Base-by-base conservation (phyloP, 2,888 invertebrate genomes). In the Meteorus cinctellus region DNA sequence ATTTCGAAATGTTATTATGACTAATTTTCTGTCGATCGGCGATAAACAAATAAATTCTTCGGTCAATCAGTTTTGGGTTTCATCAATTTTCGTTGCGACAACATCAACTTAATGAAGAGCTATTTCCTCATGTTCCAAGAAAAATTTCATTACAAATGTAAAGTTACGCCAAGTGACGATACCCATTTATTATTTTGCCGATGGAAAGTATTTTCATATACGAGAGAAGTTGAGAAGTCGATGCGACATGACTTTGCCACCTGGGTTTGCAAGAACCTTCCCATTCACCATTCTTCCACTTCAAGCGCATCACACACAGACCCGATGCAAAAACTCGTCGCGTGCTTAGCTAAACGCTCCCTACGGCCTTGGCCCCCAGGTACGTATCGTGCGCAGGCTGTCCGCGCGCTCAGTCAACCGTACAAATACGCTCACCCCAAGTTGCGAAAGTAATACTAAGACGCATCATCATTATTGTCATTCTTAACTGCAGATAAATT, bases 341-440 rank as follows among this genome's bases (percentile, higher is more conserved):
- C 87, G 86, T 86, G 86, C 85, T 87, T 86, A 85, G 86, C 86
- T 87, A 86, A 87, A 87, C 84, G 86, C 83, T 81, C 82, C 55
- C 55, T 80, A 60, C 81, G 82, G 81, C 84, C 84, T 85, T 86
- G 84, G 81, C 75, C 81, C 80, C 78, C 78, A 55, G 16, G 16
- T 67, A 51, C 76, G 69, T 31, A 66, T 51, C 62, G 70, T 75
- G 55, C 55, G 63, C 67, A 66, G 60, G 60, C 66, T 71, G 74
- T 68, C 59, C 62, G 62, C 63, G 55, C 55, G 55, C 55, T 55
- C 55, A 45, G 72, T 62, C 51, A 75, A 72, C 75, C 75, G 77
- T 63, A 72, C 55, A 55, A 78, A 74, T 74, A 60, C 69, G 74
- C 31, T 19, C 36, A 68, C 67, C 62, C 31, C 66, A 6, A 34